A percentile compares a stretch with the other conserved stretches of the same genome.
These are phyloP conservation scores for Rhadinocentrus ornatus DNA, from an alignment of 2,797 vertebrate genomes.

Conservation along the genomic window DNA sequence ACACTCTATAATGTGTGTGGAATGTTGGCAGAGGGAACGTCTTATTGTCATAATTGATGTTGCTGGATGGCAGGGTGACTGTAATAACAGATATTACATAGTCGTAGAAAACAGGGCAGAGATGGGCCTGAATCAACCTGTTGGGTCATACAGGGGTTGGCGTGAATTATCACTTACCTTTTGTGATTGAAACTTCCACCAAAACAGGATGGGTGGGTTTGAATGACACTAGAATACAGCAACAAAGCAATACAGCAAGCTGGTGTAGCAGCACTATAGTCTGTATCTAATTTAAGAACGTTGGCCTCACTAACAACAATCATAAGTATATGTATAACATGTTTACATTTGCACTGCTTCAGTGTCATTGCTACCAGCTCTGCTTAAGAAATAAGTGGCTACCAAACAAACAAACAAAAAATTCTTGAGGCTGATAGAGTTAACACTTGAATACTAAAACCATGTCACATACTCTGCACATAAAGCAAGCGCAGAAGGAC, in stretches of 20 bases:
- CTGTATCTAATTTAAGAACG: not conserved
- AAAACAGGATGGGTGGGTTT: conserved; percentile 38
- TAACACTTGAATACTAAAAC: conserved; percentile 5
- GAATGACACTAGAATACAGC: conserved; percentile 8
- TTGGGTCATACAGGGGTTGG: conserved; percentile 43
- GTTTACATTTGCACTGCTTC: not conserved
- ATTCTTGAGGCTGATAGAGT: conserved; percentile 7
- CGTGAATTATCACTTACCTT: conserved; percentile 50
- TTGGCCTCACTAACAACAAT: not conserved
- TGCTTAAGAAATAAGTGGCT: not conserved
- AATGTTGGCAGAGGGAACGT: conserved; percentile 50
- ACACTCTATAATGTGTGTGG: conserved; percentile 60
- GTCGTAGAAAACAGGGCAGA: conserved; percentile 39
- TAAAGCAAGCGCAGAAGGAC: not conserved
- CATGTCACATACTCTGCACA: not conserved
- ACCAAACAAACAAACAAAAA: too few species aligned
- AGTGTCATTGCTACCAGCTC: not conserved
- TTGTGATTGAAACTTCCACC: conserved; percentile 15
- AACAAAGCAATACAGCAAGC: not conserved
- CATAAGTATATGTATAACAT: too few species aligned
- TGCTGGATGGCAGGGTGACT: conserved; percentile 48
- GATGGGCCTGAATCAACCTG: conserved; percentile 49
- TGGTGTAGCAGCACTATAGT: not conserved
- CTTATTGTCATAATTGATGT: conserved; percentile 73
- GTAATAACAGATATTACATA: conserved; percentile 63